Evolutionary conservation across 2,113 vertebrate genomes (phyloP), one percentile per base, ranked within the genome.

Genomic region (Limanda limanda): DNA sequence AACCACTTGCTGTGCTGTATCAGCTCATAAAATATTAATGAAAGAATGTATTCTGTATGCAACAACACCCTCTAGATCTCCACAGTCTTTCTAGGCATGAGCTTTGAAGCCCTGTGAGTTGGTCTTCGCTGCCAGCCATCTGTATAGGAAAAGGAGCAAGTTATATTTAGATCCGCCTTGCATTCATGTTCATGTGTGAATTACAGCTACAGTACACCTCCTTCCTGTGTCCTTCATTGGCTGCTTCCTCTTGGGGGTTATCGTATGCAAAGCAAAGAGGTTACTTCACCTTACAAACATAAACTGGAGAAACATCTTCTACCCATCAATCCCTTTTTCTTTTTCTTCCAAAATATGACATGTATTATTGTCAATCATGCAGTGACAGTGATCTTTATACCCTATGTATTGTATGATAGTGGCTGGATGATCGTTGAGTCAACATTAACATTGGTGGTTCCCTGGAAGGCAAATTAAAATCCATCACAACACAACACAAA

Each of bases 21-120:
- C 23, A 9, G 37, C 45, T 79, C 25, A 83, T 86, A 47, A 81
- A 89, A 85, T 88, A 85, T 88, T 77, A 60, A 86, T 79, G 68
- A 42, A 35, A 69, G 65, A 78, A 82, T 68, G 42, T 60, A 66
- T 84, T 82, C 59, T 27, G 65, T 71, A 71, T 79, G 52, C 71
- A 82, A 40, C 68, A 60, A 72, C 72, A 68, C 54, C 71, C 77
- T 87, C 70, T 52, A 62, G 79, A 64, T 73, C 71, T 87, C 55
- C 42, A 68, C 80, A 77, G 70, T 68, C 47, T 70, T 75, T 47
- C 68, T 63, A 72, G 76, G 71, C 67, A 59, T 68, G 62, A 85
- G 79, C 76, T 75, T 81, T 83, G 82, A 89, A 82, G 74, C 74
- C 54, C 65, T 79, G 70, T 54, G 67, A 76, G 60, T 54, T 48